Conservation (phyloP, 2,888 invertebrate species). For the Nemotelus pantherinus region DNA sequence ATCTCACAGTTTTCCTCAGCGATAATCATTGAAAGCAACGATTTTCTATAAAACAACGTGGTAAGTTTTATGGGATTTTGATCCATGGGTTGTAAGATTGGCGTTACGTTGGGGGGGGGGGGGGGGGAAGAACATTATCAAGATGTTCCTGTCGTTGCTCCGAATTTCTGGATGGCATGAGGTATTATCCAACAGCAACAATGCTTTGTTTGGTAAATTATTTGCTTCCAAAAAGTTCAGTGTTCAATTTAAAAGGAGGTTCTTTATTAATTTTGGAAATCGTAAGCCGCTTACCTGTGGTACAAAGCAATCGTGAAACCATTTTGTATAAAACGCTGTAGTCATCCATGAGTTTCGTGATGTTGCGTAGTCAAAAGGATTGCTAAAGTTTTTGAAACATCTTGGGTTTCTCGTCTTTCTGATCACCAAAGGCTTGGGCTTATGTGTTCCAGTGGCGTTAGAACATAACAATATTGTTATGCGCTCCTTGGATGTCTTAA, state of each 20-base stretch:
- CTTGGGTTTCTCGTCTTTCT: background rate
- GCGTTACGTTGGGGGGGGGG: background rate
- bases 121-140: background rate
- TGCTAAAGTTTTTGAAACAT: background rate
- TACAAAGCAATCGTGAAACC: background rate
- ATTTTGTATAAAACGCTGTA: background rate
- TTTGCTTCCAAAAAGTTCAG: background rate
- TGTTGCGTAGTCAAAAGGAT: background rate
- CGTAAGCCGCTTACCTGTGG: background rate
- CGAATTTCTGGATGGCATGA: background rate
- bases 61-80: background rate
- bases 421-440: background rate
- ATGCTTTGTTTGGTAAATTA: background rate
- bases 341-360: background rate
- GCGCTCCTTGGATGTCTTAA: background rate
- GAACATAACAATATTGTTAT: background rate
- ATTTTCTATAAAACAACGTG: background rate
- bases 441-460: background rate
- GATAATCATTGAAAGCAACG: background rate
- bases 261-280: no score
- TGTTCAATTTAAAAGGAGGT: no score
- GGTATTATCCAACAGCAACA: background rate
- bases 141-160: background rate
- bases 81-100: background rate
- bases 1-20: background rate